Conservation (phyloP, 2,113 vertebrate genomes). For the Dasyornis broadbenti region DNA sequence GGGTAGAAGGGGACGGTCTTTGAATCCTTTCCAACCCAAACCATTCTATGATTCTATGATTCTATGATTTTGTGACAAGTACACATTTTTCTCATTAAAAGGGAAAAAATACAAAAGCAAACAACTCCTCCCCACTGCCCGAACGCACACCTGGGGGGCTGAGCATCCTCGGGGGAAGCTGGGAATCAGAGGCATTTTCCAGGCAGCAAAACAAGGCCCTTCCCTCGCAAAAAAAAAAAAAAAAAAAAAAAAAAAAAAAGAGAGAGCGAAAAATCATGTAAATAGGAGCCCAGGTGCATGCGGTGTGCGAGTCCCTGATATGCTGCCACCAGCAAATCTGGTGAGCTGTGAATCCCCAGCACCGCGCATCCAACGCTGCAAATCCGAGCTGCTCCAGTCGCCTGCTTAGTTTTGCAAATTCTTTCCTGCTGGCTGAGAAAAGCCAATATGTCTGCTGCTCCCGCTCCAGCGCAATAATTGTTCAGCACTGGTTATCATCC, state of each 20-base stretch:
- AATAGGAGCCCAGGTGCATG: conserved; percentile 53
- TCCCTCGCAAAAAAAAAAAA: neutral
- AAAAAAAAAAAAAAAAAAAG: too few species aligned
- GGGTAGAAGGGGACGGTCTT: neutral
- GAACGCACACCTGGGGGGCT: neutral
- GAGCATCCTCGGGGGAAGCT: neutral
- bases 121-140: neutral
- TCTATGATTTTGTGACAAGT: neutral
- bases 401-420: conserved; percentile 68
- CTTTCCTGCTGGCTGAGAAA: conserved; percentile 61
- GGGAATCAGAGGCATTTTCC: neutral
- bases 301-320: conserved; percentile 17
- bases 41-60: neutral
- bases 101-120: neutral
- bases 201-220: neutral
- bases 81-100: neutral
- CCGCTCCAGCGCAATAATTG: conserved; percentile 55
- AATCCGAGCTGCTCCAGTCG: conserved; percentile 25
- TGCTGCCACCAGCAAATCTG: conserved; percentile 46
- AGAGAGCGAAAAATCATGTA: neutral
- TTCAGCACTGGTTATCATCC: conserved; percentile 54
- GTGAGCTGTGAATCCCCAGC: conserved; percentile 40
- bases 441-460: conserved; percentile 67
- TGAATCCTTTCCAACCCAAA: neutral
- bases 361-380: neutral